Percentiles rank a stretch among this genome's conserved stretches.
Evolutionary conservation across 2,113 vertebrate genomes (phyloP).

Genomic region (Proterorhinus semilunaris): DNA sequence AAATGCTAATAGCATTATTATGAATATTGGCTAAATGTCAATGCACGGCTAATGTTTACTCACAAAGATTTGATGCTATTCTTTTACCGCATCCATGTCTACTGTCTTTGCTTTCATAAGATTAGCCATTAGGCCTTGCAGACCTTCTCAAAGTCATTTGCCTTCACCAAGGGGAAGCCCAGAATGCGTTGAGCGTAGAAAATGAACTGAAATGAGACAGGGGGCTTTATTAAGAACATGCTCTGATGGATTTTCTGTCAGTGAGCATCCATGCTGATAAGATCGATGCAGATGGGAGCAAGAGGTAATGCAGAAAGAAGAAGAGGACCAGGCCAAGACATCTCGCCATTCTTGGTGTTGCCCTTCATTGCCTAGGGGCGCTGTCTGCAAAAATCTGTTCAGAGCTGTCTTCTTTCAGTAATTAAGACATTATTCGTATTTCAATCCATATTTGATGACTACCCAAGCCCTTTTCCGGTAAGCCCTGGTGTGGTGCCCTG

Average conservation of each 20-base stretch:
- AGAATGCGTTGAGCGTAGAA: constrained; percentile 16
- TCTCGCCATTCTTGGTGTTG: constrained; percentile 46
- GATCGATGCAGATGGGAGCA: constrained; percentile 62
- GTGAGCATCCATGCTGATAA: constrained; percentile 51
- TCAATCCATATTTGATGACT: constrained; percentile 76
- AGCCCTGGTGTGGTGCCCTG: constrained; percentile 26
- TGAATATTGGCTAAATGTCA: neutral
- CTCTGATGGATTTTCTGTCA: constrained; percentile 76
- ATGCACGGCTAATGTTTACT: neutral
- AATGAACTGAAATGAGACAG: constrained; percentile 51
- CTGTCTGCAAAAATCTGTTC: constrained; percentile 31
- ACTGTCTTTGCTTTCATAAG: neutral
- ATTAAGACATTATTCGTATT: constrained; percentile 70
- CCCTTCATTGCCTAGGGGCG: constrained; percentile 28
- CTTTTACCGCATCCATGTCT: too few species aligned
- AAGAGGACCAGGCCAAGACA: constrained; percentile 42
- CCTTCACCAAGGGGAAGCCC: constrained; percentile 22
- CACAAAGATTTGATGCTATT: neutral
- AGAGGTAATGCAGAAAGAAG: constrained; percentile 43
- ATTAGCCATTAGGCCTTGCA: neutral
- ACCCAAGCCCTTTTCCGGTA: constrained; percentile 62
- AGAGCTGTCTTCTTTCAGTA: constrained; percentile 59
- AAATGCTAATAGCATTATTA: neutral
- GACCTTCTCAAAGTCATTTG: constrained; percentile 16
- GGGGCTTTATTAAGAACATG: constrained; percentile 75